A percentile compares a stretch with the other conserved stretches of the same genome.
Evolutionary conservation across 2,888 invertebrate species (phyloP).

Genomic region (Drosophila rellima): DNA sequence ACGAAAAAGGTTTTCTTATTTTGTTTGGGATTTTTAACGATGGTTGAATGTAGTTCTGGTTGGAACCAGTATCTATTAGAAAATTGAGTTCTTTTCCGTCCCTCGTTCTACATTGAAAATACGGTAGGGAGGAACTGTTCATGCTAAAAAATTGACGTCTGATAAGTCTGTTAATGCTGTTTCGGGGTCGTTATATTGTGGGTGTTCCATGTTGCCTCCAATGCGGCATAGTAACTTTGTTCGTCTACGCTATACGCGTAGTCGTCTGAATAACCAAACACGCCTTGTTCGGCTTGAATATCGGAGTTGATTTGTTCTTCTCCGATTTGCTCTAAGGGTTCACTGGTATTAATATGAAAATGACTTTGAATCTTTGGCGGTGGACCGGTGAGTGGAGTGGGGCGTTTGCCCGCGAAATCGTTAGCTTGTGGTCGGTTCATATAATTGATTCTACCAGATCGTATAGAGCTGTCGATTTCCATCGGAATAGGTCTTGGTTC

Average conservation of each 20-base stretch:
- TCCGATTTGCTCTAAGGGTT: neutral
- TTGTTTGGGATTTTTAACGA: conserved; percentile 1
- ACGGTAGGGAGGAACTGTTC: neutral
- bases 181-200: neutral
- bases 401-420: neutral
- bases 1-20: neutral
- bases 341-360: neutral
- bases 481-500: too few relatives aligned
- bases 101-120: neutral
- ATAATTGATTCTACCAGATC: neutral
- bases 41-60: neutral
- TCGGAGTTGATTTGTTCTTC: neutral
- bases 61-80: neutral
- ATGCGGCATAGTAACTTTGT: neutral
- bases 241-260: neutral
- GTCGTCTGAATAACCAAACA: neutral
- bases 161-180: neutral
- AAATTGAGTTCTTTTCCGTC: neutral
- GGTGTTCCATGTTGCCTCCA: neutral
- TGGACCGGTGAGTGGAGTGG: neutral
- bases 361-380: neutral
- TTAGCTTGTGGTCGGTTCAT: neutral
- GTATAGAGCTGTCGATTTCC: neutral
- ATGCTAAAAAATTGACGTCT: conserved; percentile 2
- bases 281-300: too few relatives aligned